These are phyloP conservation scores for Campoplex nolae DNA, from an alignment of 2,888 invertebrate species.

Conservation along the genomic window DNA sequence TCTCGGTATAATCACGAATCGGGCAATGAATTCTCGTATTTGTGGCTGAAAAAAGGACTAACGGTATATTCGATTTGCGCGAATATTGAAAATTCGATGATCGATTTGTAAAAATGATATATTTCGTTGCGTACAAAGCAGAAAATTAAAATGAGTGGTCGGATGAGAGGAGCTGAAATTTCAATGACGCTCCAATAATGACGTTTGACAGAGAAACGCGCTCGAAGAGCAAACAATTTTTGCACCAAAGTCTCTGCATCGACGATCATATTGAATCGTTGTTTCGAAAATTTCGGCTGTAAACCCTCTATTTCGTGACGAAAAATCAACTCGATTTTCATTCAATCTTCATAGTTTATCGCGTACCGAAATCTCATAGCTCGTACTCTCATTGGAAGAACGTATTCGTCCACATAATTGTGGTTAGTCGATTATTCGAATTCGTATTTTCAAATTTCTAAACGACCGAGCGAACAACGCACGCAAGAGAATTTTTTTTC, in stretches of 20 bases:
- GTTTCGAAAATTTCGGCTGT: constrained; percentile 12
- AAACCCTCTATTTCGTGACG: constrained; percentile 56
- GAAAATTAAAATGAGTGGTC: constrained; percentile 32
- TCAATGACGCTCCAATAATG: constrained; percentile 66
- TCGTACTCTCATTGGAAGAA: neutral
- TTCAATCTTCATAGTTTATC: constrained; percentile 72
- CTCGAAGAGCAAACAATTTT: constrained; percentile 66
- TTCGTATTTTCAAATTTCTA: constrained; percentile 61
- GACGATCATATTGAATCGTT: constrained; percentile 69
- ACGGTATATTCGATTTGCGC: neutral
- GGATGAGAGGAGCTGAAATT: constrained; percentile 28
- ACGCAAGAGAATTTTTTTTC: too few relatives aligned
- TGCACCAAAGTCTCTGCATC: constrained; percentile 20
- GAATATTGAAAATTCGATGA: constrained; percentile 1
- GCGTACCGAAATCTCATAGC: constrained; percentile 23
- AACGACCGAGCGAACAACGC: too few relatives aligned
- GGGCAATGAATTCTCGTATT: neutral
- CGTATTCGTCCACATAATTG: constrained; percentile 54
- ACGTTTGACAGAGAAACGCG: constrained; percentile 30
- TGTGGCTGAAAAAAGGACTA: neutral
- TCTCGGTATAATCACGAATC: neutral
- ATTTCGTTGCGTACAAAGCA: constrained; percentile 2
- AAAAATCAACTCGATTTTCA: constrained; percentile 73
- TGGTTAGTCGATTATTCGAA: constrained; percentile 75
- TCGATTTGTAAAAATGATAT: constrained; percentile 18